phyloP scores from a whole-genome alignment of 1,140 invertebrate species.

The Drosophila kepulauana region DNA sequence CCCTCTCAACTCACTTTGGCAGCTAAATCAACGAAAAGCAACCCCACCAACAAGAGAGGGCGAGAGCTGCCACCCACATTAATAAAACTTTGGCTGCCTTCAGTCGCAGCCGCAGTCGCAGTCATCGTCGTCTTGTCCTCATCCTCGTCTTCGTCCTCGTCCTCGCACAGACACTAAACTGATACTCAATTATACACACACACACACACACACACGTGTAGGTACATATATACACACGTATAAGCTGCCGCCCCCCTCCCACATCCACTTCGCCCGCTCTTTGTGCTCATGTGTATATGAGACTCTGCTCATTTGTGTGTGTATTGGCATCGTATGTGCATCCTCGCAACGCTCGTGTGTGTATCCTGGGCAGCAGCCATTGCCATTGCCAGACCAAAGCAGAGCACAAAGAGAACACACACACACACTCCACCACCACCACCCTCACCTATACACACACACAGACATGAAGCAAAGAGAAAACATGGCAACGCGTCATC shows the following conservation, averaged over 20 bases:
- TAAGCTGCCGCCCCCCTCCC: background rate
- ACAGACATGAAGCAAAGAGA: background rate
- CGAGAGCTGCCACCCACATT: constrained; percentile 58
- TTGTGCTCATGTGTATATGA: constrained; percentile 17
- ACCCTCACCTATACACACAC: constrained; percentile 21
- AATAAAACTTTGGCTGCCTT: constrained; percentile 80
- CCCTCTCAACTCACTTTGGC: constrained; percentile 40
- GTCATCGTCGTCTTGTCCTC: constrained; percentile 17
- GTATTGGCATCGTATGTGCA: constrained; percentile 42
- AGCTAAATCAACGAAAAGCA: constrained; percentile 73
- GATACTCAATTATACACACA: constrained; percentile 79
- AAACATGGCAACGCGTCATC: constrained; percentile 10
- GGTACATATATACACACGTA: constrained; percentile 6
- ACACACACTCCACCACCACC: constrained; percentile 22
- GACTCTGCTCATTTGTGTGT: constrained; percentile 38
- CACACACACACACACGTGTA: constrained; percentile 20
- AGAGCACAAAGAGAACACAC: constrained; percentile 49
- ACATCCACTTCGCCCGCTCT: background rate
- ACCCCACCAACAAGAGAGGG: constrained; percentile 22
- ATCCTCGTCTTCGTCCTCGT: constrained; percentile 23
- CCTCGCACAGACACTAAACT: constrained; percentile 73
- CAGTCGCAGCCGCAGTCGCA: constrained; percentile 43
- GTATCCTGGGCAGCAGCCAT: constrained; percentile 71
- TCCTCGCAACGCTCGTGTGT: constrained; percentile 35
- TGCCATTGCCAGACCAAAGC: constrained; percentile 67